phyloP scores from a whole-genome alignment of 1,140 invertebrate species.

The Mactra quadrangularis region DNA sequence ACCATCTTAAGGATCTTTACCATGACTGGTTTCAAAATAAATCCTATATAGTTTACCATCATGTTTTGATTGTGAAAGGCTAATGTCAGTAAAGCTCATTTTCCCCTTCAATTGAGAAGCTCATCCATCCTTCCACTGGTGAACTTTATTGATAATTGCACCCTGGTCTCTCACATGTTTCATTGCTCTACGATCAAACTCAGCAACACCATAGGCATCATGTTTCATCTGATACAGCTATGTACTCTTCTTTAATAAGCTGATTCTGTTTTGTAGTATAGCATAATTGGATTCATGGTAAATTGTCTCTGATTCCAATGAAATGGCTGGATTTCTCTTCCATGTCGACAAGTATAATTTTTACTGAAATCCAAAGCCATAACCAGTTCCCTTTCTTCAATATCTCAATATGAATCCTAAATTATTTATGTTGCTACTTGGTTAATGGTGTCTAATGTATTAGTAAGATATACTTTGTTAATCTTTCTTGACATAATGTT shows the following conservation, averaged over 20 bases:
- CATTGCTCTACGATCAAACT: slow-evolving; percentile 7
- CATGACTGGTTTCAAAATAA: slow-evolving; percentile 33
- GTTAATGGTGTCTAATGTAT: too few species aligned
- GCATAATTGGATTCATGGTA: slow-evolving; percentile 19
- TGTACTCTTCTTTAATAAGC: slow-evolving; percentile 1
- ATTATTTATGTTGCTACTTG: slow-evolving; percentile 16
- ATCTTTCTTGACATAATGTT: too few species aligned
- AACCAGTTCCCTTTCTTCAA: slow-evolving; percentile 4
- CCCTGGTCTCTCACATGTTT: neutral
- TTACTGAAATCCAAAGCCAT: slow-evolving; percentile 34
- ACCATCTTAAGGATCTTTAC: slow-evolving; percentile 17
- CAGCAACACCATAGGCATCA: slow-evolving; percentile 5
- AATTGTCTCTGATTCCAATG: slow-evolving; percentile 29
- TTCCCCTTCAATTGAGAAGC: neutral
- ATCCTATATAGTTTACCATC: neutral
- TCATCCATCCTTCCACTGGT: slow-evolving; percentile 33
- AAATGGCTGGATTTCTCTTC: slow-evolving; percentile 18
- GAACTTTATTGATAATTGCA: neutral
- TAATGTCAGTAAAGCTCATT: neutral
- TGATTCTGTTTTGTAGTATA: slow-evolving; percentile 20
- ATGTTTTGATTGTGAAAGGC: neutral
- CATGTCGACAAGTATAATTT: slow-evolving; percentile 27
- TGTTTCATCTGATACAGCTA: slow-evolving; percentile 26
- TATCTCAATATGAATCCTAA: slow-evolving; percentile 2
- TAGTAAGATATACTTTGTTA: too few species aligned